phyloP scores from a whole-genome alignment of 2,888 invertebrate genomes.

The Sceliomorpha sp. region DNA sequence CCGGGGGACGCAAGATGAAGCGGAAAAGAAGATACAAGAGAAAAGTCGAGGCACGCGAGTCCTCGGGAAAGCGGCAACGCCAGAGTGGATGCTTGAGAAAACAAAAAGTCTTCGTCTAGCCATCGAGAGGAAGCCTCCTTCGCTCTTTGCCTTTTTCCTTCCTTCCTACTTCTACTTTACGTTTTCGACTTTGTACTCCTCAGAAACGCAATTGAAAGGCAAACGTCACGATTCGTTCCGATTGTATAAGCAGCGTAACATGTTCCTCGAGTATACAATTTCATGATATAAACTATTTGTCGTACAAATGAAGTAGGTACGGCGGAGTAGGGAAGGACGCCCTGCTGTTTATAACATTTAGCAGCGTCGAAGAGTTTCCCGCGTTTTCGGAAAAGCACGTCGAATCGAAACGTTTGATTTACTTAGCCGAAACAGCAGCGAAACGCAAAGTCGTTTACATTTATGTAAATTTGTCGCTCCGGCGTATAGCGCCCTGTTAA shows the following conservation, averaged over 20 bases:
- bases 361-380: no score
- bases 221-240: constrained; percentile 24
- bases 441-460: no score
- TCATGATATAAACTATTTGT: constrained; percentile 7
- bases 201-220: constrained; percentile 25
- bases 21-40: constrained; percentile 9
- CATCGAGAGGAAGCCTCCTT: constrained; percentile 24
- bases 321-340: no score
- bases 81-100: constrained; percentile 38
- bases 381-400: no score
- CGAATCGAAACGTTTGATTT: no score
- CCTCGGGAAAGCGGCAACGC: constrained; percentile 30
- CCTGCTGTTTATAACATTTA: no score
- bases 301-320: no score
- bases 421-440: no score
- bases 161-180: constrained; percentile 16
- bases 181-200: constrained; percentile 18
- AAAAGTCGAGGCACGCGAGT: constrained; percentile 26
- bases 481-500: no score
- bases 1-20: constrained; percentile 11
- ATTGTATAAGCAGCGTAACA: constrained; percentile 18
- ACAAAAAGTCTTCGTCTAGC: constrained; percentile 33
- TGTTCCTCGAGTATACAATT: constrained; percentile 21
- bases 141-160: background rate
- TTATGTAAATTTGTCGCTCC: no score